Evolutionary conservation across 2,888 invertebrate genomes (phyloP), one percentile per base, ranked within the genome.

Genomic region (Drosophila acutilabella): DNA sequence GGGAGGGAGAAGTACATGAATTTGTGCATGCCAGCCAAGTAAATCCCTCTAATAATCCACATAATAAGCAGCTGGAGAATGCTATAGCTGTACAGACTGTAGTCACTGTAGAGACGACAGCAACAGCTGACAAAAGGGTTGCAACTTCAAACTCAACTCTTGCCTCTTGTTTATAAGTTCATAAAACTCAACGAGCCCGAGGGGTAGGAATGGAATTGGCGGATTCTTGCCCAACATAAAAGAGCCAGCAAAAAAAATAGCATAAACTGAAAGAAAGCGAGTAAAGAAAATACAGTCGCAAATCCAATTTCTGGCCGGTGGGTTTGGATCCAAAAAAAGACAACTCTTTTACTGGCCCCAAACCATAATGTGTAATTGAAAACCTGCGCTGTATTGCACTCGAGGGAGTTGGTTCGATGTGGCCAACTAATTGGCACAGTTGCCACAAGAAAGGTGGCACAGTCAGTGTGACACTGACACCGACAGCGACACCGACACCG

Each of bases 351-450:
- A 70, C 64, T 58, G 56, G 51, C 11, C 30, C 11, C 36, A 13
- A 53, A 47, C 44, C 81, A 89, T 91, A 89, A 91, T 91, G 89
- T 91, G 91, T 91, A 91, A 91, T 91, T 91, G 91, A 91, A 91
- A 91, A 91, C 91, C 90, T 83, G 89, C 78, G 68, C 75, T 78
- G 67, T 86, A 91, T 90, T 88, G 91, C 84, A 89, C 91, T 84
- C 90, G 66, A 60, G 90, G 90, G 91, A 57, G 23, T 16, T 26
- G 41, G 48, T 74, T 62, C 57, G 62, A 59, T 71, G 50, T 64
- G 64, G n/a, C 56, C 58, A 69, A 66, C 78, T 78, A 78, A 78
- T 80, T 79, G 79, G 78, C 81, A 71, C 78, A 81, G 78, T 81
- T 67, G 74, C 56, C 62, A 26, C 54, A 42, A 52, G n/a, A 51